Conservation (phyloP, 2,113 vertebrate genomes). For the Hippopotamus amphibius region DNA sequence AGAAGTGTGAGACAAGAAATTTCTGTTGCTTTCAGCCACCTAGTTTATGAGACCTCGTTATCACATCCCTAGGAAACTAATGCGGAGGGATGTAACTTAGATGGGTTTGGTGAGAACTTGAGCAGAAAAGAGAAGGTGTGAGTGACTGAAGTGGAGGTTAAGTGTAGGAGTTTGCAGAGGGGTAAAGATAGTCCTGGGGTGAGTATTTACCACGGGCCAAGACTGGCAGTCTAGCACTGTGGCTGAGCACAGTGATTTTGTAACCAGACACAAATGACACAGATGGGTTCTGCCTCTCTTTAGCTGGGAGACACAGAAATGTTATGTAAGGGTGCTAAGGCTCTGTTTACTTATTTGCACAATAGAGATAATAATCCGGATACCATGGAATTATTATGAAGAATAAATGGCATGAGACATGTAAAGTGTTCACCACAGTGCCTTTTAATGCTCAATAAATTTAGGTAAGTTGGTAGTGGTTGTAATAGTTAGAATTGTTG, state of each 20-base stretch:
- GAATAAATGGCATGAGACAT: constrained; percentile 10
- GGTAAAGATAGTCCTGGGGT: neutral
- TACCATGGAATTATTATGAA: constrained; percentile 5
- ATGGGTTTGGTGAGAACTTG: neutral
- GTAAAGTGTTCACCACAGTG: neutral
- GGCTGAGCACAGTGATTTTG: neutral
- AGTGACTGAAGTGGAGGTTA: neutral
- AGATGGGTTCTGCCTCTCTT: neutral
- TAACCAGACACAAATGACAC: neutral
- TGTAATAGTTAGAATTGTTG: constrained; percentile 12
- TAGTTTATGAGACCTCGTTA: neutral
- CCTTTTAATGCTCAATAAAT: constrained; percentile 60
- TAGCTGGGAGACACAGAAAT: neutral
- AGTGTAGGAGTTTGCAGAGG: neutral
- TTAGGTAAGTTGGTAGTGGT: neutral
- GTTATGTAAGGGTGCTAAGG: constrained; percentile 29
- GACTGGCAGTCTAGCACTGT: neutral
- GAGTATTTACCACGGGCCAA: neutral
- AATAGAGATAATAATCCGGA: constrained; percentile 8
- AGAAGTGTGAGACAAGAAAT: neutral
- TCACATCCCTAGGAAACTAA: neutral
- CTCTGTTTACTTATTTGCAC: constrained; percentile 22
- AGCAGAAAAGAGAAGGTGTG: neutral
- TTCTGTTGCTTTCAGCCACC: neutral
- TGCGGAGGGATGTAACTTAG: neutral